Percentiles rank a stretch among this genome's conserved stretches.
Conservation (phyloP, 1,140 invertebrate species). For the Drosophila suzukii region DNA sequence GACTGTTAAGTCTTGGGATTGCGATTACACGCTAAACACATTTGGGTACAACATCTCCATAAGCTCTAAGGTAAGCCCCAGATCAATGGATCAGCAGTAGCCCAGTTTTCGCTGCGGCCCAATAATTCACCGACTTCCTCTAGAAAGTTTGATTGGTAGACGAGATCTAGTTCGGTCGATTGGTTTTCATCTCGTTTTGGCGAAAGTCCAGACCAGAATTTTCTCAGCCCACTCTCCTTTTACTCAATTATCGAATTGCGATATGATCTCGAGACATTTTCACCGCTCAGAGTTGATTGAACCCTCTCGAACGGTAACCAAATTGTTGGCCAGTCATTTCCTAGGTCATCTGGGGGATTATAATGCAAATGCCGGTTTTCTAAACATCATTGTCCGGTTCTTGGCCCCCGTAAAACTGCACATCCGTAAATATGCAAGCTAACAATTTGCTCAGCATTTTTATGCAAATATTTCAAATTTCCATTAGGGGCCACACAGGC, state of each 20-base stretch:
- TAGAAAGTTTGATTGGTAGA: slow-evolving; percentile 58
- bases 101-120: slow-evolving; percentile 54
- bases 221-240: slow-evolving; percentile 33
- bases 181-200: slow-evolving; percentile 47
- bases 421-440: slow-evolving; percentile 26
- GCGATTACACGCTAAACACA: slow-evolving; percentile 52
- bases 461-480: slow-evolving; percentile 53
- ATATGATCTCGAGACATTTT: slow-evolving; percentile 25
- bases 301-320: slow-evolving; percentile 50
- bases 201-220: slow-evolving; percentile 72
- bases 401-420: slow-evolving; percentile 9
- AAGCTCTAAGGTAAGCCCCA: slow-evolving; percentile 52
- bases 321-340: slow-evolving; percentile 67
- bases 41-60: slow-evolving; percentile 41
- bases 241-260: slow-evolving; percentile 33
- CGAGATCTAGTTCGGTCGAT: slow-evolving; percentile 34
- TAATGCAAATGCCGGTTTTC: slow-evolving; percentile 55
- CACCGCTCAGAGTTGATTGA: slow-evolving; percentile 52
- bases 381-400: slow-evolving; percentile 56
- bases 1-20: slow-evolving; percentile 53
- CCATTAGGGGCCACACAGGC: slow-evolving; percentile 32
- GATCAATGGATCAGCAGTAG: slow-evolving; percentile 33
- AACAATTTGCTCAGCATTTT: slow-evolving; percentile 52
- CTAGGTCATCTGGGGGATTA: slow-evolving; percentile 59
- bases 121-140: slow-evolving; percentile 51